These are phyloP conservation scores for Oscheius sp. DNA, from an alignment of 2,888 invertebrate genomes.

Conservation along the genomic window DNA sequence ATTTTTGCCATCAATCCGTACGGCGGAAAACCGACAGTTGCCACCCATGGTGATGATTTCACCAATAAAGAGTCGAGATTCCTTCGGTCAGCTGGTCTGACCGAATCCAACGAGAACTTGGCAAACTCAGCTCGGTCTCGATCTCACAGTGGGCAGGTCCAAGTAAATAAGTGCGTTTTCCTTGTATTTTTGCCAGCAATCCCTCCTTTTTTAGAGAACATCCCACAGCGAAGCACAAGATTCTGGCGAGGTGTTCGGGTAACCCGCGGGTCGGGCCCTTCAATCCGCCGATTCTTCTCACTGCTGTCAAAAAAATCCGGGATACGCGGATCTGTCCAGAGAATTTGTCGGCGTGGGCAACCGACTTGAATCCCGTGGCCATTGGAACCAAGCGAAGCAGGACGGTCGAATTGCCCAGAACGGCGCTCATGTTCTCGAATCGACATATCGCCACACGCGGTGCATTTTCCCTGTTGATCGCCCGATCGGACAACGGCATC, in stretches of 20 bases:
- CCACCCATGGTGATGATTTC: slow-evolving; percentile 94
- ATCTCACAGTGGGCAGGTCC: slow-evolving; percentile 26
- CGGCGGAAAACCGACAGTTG: slow-evolving; percentile 83
- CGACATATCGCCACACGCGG: slow-evolving; percentile 37
- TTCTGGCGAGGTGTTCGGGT: slow-evolving; percentile 62
- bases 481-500: slow-evolving; percentile 50
- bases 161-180: slow-evolving; percentile 21
- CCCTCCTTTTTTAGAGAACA: slow-evolving; percentile 38
- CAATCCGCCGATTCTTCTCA: slow-evolving; percentile 84
- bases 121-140: slow-evolving; percentile 20
- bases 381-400: slow-evolving; percentile 37
- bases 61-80: slow-evolving; percentile 85
- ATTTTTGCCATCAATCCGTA: slow-evolving; percentile 96
- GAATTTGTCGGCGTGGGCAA: slow-evolving; percentile 68
- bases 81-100: slow-evolving; percentile 93
- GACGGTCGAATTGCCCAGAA: slow-evolving; percentile 40
- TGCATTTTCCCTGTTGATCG: slow-evolving; percentile 37
- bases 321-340: slow-evolving; percentile 62
- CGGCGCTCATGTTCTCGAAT: slow-evolving; percentile 54
- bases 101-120: slow-evolving; percentile 69
- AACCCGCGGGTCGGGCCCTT: slow-evolving; percentile 92
- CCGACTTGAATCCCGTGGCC: slow-evolving; percentile 60
- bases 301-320: slow-evolving; percentile 85
- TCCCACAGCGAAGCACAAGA: slow-evolving; percentile 15
- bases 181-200: too few species aligned